These are phyloP conservation scores for Anabas testudineus DNA, from an alignment of 2,797 vertebrate species.

Conservation along the genomic window DNA sequence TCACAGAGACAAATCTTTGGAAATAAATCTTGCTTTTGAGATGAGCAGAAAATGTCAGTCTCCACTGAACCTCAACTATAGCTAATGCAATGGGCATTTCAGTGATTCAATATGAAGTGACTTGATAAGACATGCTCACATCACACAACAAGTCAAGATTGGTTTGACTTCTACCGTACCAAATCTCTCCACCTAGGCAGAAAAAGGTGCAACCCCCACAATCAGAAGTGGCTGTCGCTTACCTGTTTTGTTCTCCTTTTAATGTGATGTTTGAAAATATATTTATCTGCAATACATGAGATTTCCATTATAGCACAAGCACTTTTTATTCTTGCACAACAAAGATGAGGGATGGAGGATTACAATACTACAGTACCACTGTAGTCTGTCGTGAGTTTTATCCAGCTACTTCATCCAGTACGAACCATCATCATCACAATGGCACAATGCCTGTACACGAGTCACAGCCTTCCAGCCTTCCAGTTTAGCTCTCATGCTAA, in stretches of 20 bases:
- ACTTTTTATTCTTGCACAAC: neutral
- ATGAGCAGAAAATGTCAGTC: constrained; percentile 51
- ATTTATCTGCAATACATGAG: constrained; percentile 5
- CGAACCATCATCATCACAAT: constrained; percentile 40
- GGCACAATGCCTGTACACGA: constrained; percentile 31
- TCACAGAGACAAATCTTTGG: constrained; percentile 55
- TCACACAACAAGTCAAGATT: constrained; percentile 31
- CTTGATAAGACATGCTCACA: constrained; percentile 52
- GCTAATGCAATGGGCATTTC: constrained; percentile 41
- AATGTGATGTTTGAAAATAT: constrained; percentile 2
- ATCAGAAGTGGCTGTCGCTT: neutral
- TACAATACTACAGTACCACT: too few species aligned
- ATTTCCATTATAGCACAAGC: neutral
- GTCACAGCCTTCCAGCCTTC: constrained; percentile 49
- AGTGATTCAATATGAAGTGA: constrained; percentile 35
- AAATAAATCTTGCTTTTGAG: constrained; percentile 60
- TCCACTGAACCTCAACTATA: constrained; percentile 40
- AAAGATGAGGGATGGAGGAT: neutral
- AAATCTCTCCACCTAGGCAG: constrained; percentile 27
- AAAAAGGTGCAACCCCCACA: constrained; percentile 1
- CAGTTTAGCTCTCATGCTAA: constrained; percentile 31
- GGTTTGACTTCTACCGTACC: constrained; percentile 14
- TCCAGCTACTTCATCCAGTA: constrained; percentile 23
- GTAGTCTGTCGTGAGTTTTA: neutral
- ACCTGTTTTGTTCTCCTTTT: constrained; percentile 3